Conservation (phyloP, 1,140 invertebrate genomes). For the Leptoteleia sp. region DNA sequence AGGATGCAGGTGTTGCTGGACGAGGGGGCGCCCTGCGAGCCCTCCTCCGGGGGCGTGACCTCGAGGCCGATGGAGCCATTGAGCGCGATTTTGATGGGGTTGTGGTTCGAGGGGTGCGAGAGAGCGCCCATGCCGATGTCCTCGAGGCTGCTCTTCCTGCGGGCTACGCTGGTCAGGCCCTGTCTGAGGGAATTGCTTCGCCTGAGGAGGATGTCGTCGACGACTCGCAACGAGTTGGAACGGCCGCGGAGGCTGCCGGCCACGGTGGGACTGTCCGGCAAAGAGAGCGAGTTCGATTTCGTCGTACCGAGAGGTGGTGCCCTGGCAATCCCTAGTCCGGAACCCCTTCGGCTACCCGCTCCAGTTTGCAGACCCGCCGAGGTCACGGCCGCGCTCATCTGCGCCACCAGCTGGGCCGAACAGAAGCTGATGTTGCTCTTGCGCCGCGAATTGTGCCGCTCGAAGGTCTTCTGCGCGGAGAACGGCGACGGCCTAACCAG, state of each 20-base stretch:
- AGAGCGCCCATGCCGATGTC: slow-evolving; percentile 87
- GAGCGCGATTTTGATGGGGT: slow-evolving; percentile 90
- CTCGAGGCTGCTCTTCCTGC: slow-evolving; percentile 90
- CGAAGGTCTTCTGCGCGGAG: slow-evolving; percentile 96
- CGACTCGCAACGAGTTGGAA: slow-evolving; percentile 91
- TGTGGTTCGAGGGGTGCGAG: slow-evolving; percentile 83
- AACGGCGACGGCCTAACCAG: slow-evolving; percentile 94
- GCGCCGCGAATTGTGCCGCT: slow-evolving; percentile 92
- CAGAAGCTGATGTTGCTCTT: slow-evolving; percentile 95
- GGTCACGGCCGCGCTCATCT: slow-evolving; percentile 84
- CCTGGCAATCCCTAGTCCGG: slow-evolving; percentile 85
- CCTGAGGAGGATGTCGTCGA: slow-evolving; percentile 90
- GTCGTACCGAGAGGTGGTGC: slow-evolving; percentile 89
- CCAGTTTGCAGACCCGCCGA: slow-evolving; percentile 79
- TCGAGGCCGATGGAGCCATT: slow-evolving; percentile 93
- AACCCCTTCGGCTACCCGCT: slow-evolving; percentile 82
- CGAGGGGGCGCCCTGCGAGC: slow-evolving; percentile 76
- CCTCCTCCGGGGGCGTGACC: slow-evolving; percentile 91
- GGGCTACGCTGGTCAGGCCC: slow-evolving; percentile 83
- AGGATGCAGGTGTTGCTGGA: slow-evolving; percentile 82
- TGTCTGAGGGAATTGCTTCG: slow-evolving; percentile 92
- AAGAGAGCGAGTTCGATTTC: slow-evolving; percentile 92
- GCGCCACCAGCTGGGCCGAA: slow-evolving; percentile 85
- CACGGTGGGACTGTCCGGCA: slow-evolving; percentile 92
- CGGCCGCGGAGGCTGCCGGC: slow-evolving; percentile 87